These are phyloP conservation scores for Neelides sp. DNA, from an alignment of 1,140 invertebrate genomes.

Conservation along the genomic window DNA sequence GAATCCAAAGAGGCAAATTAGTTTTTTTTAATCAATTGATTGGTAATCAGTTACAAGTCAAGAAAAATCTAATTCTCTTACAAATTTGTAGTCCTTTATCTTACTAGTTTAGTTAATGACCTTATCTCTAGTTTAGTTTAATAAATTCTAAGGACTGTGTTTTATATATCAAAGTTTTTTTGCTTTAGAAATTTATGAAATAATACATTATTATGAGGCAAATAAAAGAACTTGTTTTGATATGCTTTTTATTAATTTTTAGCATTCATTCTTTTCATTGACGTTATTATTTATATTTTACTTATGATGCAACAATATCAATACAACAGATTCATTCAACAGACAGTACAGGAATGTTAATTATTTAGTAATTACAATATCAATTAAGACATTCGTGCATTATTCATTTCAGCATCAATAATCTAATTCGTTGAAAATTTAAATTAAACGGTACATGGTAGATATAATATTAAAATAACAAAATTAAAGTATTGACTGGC, in stretches of 20 bases:
- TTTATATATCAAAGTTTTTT: neutral
- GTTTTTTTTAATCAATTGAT: neutral
- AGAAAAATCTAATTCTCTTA: neutral
- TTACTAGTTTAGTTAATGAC: neutral
- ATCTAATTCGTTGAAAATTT: too few species aligned
- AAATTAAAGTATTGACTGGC: too few species aligned
- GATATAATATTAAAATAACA: too few species aligned
- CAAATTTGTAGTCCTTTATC: neutral
- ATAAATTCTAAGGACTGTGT: neutral
- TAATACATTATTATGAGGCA: neutral
- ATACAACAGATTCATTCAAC: too few species aligned
- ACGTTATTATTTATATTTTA: too few species aligned
- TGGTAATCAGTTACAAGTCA: neutral
- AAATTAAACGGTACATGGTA: too few species aligned
- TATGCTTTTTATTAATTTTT: neutral
- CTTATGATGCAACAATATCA: too few species aligned
- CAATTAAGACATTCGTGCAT: too few species aligned
- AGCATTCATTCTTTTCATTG: too few species aligned
- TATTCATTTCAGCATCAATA: too few species aligned
- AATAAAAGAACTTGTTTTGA: neutral
- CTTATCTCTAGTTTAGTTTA: neutral
- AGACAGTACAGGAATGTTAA: too few species aligned
- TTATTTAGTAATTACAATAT: too few species aligned
- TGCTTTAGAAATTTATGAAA: neutral
- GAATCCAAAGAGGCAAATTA: neutral